Conservation (phyloP, 2,113 vertebrate species). For the Brachirus orientalis region DNA sequence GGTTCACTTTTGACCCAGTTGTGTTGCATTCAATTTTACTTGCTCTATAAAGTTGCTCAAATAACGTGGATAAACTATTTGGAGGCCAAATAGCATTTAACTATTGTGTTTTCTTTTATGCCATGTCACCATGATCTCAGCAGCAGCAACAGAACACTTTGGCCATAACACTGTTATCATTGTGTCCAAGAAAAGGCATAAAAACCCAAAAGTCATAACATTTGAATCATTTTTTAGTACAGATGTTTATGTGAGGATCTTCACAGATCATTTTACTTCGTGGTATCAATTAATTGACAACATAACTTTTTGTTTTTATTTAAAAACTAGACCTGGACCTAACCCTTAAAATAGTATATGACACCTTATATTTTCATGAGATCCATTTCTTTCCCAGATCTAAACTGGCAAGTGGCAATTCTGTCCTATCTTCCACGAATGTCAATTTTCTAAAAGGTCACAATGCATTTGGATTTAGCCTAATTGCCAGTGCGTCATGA, state of each 20-base stretch:
- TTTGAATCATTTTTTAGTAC: no score
- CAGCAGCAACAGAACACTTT: not conserved
- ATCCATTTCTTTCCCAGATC: not conserved
- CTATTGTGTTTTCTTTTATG: not conserved
- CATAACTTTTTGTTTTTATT: no score
- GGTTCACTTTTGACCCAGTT: no score
- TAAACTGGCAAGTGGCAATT: not conserved
- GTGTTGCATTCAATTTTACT: not conserved
- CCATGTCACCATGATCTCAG: not conserved
- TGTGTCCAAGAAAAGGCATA: not conserved
- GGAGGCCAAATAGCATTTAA: not conserved
- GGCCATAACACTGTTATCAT: not conserved
- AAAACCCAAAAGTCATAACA: no score
- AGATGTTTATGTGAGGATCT: no score
- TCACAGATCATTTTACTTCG: no score
- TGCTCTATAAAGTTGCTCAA: not conserved
- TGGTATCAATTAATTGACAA: no score
- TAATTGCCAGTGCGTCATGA: not conserved
- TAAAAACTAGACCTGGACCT: no score
- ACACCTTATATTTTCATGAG: constrained; percentile 1
- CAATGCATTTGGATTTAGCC: constrained; percentile 21
- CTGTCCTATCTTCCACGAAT: constrained; percentile 5
- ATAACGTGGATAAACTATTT: constrained; percentile 1
- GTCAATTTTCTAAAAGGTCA: constrained; percentile 41
- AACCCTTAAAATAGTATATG: no score